Evolutionary conservation across 2,888 invertebrate species (phyloP), one percentile per base, ranked within the genome.

Genomic region (Rotaria magnacalcarata): DNA sequence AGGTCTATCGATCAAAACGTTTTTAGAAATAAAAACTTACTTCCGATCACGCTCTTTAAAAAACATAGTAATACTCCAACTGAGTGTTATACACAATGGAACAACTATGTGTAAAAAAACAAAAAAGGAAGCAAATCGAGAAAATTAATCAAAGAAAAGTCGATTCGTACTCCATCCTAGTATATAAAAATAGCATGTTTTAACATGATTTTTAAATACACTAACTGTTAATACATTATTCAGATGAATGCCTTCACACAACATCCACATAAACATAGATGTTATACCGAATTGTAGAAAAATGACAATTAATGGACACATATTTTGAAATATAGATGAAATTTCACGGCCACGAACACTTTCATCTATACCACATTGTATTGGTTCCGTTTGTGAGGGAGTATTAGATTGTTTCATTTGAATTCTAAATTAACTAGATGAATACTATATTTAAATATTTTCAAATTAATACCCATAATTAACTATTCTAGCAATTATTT

Each of bases 211-310:
- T 86, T 91, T 90, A 89, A 93, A 92, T 21, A 93, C 92, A 86
- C 93, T 93, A 34, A 96, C 94, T 2, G 92, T 92, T 74, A 92
- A 90, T 67, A 96, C 94, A 90, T 95, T 94, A 91, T 96, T 95
- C 47, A 97, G 92, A 90, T 95, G 96, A n/a, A 96, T 92, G 0
- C 96, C 97, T 90, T 97, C 97, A 85, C 96, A 94, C 89, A 97
- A 95, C 96, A 97, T 97, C 96, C 97, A 97, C 85, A 86, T 85
- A 85, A 86, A 86, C 74, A 85, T 86, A 1, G 95, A 94, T 0
- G 95, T 95, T 88, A 95, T 94, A 0, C 95, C 94, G 90, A 96
- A 97, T 90, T 97, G 97, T 88, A 97, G 91, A 1, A 96, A 50
- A 14, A 85, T 50, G 27, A 54, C 50, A 34, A 85, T 86, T 11